phyloP scores from a whole-genome alignment of 2,888 invertebrate genomes.

The Noctua fimbriata region DNA sequence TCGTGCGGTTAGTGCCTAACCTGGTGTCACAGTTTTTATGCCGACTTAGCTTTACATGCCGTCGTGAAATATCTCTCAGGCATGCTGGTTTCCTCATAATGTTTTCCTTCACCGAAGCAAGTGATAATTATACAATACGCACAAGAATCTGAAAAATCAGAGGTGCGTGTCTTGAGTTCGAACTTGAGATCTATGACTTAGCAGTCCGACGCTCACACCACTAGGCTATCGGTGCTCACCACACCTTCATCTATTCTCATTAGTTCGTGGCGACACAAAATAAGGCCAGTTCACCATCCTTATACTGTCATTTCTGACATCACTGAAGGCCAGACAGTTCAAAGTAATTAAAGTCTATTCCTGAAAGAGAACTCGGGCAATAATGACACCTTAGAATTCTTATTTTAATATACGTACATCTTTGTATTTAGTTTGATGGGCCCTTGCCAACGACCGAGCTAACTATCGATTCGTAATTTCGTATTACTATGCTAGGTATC shows the following conservation, averaged over 20 bases:
- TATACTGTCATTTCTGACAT: background rate
- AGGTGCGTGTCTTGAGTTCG: too few relatives aligned
- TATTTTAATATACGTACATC: background rate
- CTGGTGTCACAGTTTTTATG: too few relatives aligned
- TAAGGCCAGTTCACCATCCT: background rate
- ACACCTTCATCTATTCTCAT: slow-evolving; percentile 11
- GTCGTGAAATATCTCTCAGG: too few relatives aligned
- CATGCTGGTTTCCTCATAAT: too few relatives aligned
- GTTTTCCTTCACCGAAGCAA: too few relatives aligned
- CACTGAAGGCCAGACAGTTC: slow-evolving; percentile 10
- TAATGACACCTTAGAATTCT: slow-evolving; percentile 7
- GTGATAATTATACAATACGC: too few relatives aligned
- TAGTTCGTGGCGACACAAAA: background rate
- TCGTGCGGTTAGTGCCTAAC: too few relatives aligned
- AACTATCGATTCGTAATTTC: slow-evolving; percentile 33
- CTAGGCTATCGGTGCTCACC: too few relatives aligned
- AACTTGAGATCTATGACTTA: too few relatives aligned
- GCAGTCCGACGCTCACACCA: too few relatives aligned
- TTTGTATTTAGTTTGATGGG: background rate
- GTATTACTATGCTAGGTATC: slow-evolving; percentile 1
- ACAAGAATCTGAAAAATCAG: too few relatives aligned
- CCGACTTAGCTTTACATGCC: too few relatives aligned
- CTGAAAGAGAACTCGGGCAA: background rate
- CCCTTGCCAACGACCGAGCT: slow-evolving; percentile 14
- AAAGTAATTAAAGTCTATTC: slow-evolving; percentile 24